Base-by-base conservation (phyloP, 2,888 invertebrate species). In the Mystacides longicornis region DNA sequence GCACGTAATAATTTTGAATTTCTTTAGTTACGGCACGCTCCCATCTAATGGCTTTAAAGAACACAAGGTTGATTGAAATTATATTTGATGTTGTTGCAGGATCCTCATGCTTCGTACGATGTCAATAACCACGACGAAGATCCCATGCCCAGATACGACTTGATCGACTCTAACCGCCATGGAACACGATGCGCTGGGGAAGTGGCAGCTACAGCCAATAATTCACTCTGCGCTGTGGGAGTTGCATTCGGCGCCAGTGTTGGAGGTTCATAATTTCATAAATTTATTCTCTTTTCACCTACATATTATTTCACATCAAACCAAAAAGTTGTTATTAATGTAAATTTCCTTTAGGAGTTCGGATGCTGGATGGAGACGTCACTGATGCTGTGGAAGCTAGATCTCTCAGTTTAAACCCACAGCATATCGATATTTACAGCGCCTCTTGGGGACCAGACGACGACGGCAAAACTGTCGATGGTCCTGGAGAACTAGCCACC, bases 381-480 rank as follows among this genome's bases (percentile, higher is more conserved):
- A 99, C 98, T 1, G 99, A 99, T 71, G 95, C 95, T 0, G 97
- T 99, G 9, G 99, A 99, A 74, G 97, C 98, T 1, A 82, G 92
- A 59, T 95, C 96, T 0, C 79, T 99, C 20, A 91, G 94, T 64
- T 81, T 95, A 54, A 94, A 95, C 71, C 91, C 93, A 21, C 93
- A 98, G 66, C 96, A 98, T 70, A 95, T 99, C 62, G 95, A 99
- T 72, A 95, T 99, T 65, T 99, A 98, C 75, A 95, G 94, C 66
- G 97, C 97, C 4, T 94, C 94, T 9, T 97, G 96, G 96, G 97
- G 97, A 1, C 97, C 97, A 0, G 97, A 98, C 67, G 97, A 98
- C 69, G 97, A 98, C 67, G 98, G 98, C 0, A 92, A 94, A 70
- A 98, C 98, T 0, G 96, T 97, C 0, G 97, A 97, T 67, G 98